A percentile compares a stretch with the other conserved stretches of the same genome.
These are phyloP conservation scores for Spermophilus dauricus DNA, from an alignment of 2,113 vertebrate species.

Conservation along the genomic window DNA sequence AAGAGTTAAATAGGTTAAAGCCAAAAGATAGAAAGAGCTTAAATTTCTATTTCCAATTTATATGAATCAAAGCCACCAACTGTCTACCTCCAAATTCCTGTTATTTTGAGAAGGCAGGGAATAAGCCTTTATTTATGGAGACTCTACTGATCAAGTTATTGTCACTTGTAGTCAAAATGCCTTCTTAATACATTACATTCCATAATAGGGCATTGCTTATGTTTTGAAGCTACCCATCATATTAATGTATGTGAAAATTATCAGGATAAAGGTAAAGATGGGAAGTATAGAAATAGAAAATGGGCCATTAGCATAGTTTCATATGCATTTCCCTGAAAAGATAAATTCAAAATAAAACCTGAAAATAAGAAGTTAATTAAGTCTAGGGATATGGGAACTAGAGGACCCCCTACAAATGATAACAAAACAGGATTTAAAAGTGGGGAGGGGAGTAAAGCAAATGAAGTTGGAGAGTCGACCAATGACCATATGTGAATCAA, in stretches of 20 bases:
- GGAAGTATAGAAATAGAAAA: constrained; percentile 33
- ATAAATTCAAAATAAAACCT: constrained; percentile 40
- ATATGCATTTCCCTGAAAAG: neutral
- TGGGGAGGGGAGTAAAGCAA: too few species aligned
- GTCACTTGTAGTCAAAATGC: neutral
- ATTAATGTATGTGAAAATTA: neutral
- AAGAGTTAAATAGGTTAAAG: neutral
- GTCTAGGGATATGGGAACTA: neutral
- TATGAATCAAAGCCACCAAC: constrained; percentile 9
- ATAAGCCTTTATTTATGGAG: neutral
- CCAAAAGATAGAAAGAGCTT: neutral
- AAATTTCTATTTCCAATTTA: neutral
- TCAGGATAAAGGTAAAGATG: neutral
- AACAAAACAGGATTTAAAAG: too few species aligned
- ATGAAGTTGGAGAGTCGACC: too few species aligned
- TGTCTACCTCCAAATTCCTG: neutral
- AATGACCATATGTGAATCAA: too few species aligned
- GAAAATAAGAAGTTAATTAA: neutral
- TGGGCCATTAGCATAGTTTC: neutral
- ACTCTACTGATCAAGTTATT: neutral
- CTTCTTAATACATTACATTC: neutral
- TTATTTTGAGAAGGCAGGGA: neutral
- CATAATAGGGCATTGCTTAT: neutral
- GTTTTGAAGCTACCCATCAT: neutral
- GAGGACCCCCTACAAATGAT: rapidly evolving